Evolutionary conservation across 2,797 vertebrate species (phyloP).

Genomic region (Hafferia zeledoni): DNA sequence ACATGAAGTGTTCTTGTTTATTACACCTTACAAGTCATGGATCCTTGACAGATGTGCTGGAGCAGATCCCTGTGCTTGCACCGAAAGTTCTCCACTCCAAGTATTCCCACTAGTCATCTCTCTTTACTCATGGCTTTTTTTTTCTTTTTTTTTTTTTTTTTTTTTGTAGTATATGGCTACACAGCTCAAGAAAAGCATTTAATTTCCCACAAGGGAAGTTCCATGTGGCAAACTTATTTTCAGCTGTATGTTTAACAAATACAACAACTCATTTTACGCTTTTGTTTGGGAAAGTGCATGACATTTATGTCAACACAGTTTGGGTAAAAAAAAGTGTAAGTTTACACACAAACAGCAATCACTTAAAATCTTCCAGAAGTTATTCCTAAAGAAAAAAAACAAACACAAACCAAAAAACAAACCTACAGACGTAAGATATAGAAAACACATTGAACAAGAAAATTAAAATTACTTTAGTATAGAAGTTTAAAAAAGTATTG

Average conservation of each 20-base stretch:
- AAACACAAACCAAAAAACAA: neutral
- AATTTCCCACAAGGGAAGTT: constrained; percentile 26
- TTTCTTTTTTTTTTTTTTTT: neutral
- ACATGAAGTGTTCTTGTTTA: neutral
- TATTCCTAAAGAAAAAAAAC: neutral
- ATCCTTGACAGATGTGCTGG: constrained; percentile 25
- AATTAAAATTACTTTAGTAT: neutral
- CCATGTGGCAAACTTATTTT: constrained; percentile 32
- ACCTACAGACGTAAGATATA: neutral
- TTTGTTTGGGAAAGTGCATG: neutral
- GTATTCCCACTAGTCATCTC: neutral
- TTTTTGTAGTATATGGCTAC: neutral
- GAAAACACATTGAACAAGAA: neutral
- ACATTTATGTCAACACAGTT: neutral
- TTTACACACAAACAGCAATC: neutral
- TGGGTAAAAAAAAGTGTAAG: neutral
- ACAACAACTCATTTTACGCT: neutral
- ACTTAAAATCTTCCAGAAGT: neutral
- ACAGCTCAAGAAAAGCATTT: neutral
- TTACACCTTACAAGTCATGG: neutral
- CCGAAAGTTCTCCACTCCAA: neutral
- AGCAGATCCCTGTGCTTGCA: constrained; percentile 6
- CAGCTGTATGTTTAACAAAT: constrained; percentile 7
- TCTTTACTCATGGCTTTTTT: neutral
- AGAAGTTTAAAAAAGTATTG: neutral